phyloP scores from a whole-genome alignment of 2,797 vertebrate genomes.

The Neosilurus mollespiculum region DNA sequence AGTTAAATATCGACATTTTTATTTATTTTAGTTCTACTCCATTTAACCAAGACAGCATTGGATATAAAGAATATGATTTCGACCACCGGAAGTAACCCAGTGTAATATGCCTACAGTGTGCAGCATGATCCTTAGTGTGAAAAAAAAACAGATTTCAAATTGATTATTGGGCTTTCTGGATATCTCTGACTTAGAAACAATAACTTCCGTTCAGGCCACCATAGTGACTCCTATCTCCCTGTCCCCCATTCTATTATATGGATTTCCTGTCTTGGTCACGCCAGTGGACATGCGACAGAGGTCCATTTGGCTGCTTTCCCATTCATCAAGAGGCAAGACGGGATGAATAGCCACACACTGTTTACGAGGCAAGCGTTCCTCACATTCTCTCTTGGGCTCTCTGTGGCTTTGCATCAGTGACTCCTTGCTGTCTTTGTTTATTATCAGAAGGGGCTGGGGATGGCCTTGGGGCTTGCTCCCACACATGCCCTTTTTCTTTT shows the following conservation, averaged over 20 bases:
- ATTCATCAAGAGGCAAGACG: conserved; percentile 55
- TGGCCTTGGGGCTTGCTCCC: conserved; percentile 53
- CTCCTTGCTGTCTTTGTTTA: conserved; percentile 56
- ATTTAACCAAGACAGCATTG: too few species aligned
- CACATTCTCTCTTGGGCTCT: conserved; percentile 37
- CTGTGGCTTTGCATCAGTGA: conserved; percentile 43
- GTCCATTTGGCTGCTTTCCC: conserved; percentile 66
- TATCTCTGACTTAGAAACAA: conserved; percentile 67
- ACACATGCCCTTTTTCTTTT: conserved; percentile 45
- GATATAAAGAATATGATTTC: too few species aligned
- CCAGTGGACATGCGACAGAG: conserved; percentile 65
- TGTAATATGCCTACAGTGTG: neutral
- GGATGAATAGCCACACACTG: conserved; percentile 50
- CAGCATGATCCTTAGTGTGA: too few species aligned
- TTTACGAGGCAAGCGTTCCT: conserved; percentile 47
- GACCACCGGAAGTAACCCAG: too few species aligned
- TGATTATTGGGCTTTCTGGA: conserved; percentile 57
- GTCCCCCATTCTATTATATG: conserved; percentile 74
- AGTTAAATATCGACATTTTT: too few species aligned
- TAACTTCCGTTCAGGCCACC: conserved; percentile 70
- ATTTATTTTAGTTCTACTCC: too few species aligned
- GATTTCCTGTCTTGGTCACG: conserved; percentile 80
- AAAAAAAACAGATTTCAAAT: conserved; percentile 32
- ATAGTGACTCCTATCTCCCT: conserved; percentile 64
- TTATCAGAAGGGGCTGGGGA: conserved; percentile 38